Conservation (phyloP, 2,888 invertebrate genomes). For the Mesochorus sp. region DNA sequence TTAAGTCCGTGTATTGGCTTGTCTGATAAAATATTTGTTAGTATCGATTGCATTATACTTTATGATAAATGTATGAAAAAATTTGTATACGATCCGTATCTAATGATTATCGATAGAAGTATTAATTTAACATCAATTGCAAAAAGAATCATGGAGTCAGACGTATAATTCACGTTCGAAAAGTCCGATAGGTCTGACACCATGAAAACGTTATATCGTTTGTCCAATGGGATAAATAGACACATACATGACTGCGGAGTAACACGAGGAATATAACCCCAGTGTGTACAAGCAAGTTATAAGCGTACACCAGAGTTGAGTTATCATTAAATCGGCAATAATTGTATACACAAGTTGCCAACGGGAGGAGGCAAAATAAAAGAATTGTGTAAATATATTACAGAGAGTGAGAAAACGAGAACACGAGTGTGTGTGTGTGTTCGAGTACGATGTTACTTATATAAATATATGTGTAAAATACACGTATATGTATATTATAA, state of each 20-base stretch:
- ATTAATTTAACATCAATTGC: constrained; percentile 9
- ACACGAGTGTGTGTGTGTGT: constrained; percentile 50
- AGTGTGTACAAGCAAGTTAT: constrained; percentile 15
- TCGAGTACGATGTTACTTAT: constrained; percentile 36
- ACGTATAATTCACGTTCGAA: constrained; percentile 16
- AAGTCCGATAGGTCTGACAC: constrained; percentile 54
- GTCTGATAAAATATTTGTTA: too few relatives aligned
- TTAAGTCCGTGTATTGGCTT: too few relatives aligned
- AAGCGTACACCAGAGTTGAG: constrained; percentile 57
- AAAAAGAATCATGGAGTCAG: background rate
- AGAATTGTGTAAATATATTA: constrained; percentile 45
- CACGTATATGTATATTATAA: background rate
- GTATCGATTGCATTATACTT: too few relatives aligned
- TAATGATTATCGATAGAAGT: background rate
- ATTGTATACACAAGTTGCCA: constrained; percentile 63
- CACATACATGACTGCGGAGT: constrained; percentile 26
- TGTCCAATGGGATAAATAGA: constrained; percentile 49
- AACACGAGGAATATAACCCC: constrained; percentile 11
- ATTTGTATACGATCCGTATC: background rate
- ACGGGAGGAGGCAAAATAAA: constrained; percentile 51
- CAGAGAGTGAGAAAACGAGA: constrained; percentile 58
- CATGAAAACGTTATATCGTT: constrained; percentile 56
- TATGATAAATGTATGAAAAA: too few relatives aligned
- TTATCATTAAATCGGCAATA: constrained; percentile 67
- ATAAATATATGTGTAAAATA: constrained; percentile 22